Evolutionary conservation across 1,140 invertebrate genomes (phyloP).

Genomic region (Drosophila kepulauana): DNA sequence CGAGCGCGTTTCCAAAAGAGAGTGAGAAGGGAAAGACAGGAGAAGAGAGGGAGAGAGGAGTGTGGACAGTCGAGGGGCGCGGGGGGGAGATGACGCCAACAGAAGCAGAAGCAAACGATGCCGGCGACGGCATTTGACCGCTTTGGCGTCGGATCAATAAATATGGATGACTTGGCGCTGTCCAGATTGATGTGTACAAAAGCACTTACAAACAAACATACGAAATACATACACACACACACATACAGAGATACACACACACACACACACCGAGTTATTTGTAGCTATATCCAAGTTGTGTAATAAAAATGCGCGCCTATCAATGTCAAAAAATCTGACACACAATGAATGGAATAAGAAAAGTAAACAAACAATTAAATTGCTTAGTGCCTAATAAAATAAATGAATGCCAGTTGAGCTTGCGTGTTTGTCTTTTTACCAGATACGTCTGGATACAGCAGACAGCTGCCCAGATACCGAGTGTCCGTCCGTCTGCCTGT

Average conservation of each 20-base stretch:
- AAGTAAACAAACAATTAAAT: slow-evolving; percentile 84
- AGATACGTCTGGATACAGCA: slow-evolving; percentile 48
- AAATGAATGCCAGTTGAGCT: slow-evolving; percentile 66
- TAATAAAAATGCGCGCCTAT: slow-evolving; percentile 83
- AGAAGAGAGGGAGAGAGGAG: background rate
- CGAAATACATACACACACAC: slow-evolving; percentile 20
- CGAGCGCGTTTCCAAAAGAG: slow-evolving; percentile 63
- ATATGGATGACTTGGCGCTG: slow-evolving; percentile 80
- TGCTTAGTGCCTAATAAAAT: slow-evolving; percentile 81
- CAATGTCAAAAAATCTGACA: slow-evolving; percentile 83
- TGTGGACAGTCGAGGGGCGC: background rate
- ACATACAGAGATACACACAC: slow-evolving; percentile 4
- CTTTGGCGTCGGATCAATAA: slow-evolving; percentile 72
- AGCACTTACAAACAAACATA: slow-evolving; percentile 34
- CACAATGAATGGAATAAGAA: slow-evolving; percentile 79
- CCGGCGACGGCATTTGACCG: slow-evolving; percentile 53
- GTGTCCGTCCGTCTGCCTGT: background rate
- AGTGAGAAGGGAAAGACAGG: background rate
- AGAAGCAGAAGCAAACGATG: slow-evolving; percentile 63
- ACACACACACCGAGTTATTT: slow-evolving; percentile 18
- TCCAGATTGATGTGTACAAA: slow-evolving; percentile 72
- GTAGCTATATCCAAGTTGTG: slow-evolving; percentile 58
- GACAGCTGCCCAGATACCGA: slow-evolving; percentile 41
- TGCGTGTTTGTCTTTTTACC: slow-evolving; percentile 38
- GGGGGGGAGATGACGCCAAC: background rate